Evolutionary conservation across 2,888 invertebrate genomes (phyloP).

Genomic region (Lithophane semibrunnea): DNA sequence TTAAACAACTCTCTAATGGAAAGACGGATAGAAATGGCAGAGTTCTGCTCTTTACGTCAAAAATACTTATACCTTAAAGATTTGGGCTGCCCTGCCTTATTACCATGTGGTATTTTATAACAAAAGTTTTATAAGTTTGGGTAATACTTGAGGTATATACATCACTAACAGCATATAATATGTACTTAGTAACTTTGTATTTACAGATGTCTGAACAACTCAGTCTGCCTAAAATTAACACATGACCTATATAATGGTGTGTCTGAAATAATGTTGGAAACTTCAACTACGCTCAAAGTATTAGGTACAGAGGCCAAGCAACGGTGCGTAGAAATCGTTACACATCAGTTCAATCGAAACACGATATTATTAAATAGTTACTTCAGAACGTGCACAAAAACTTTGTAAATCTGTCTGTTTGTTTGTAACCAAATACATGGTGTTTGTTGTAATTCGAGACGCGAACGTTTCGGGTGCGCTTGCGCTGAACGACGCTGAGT

Average conservation of each 20-base stretch:
- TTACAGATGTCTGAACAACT: slow-evolving; percentile 11
- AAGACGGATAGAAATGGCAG: neutral
- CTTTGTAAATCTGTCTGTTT: slow-evolving; percentile 60
- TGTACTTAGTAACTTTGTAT: neutral
- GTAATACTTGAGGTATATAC: neutral
- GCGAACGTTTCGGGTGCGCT: slow-evolving; percentile 56
- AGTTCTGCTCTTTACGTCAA: neutral
- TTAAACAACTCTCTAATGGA: too few relatives aligned
- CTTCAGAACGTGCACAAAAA: slow-evolving; percentile 61
- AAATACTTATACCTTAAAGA: neutral
- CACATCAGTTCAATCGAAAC: slow-evolving; percentile 64
- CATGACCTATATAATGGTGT: slow-evolving; percentile 47
- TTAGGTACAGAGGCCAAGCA: slow-evolving; percentile 19
- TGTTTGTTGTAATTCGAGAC: slow-evolving; percentile 65
- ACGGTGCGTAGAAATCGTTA: slow-evolving; percentile 55
- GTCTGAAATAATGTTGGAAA: slow-evolving; percentile 25
- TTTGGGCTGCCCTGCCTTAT: neutral
- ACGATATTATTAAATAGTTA: slow-evolving; percentile 60
- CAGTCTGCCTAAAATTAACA: slow-evolving; percentile 36
- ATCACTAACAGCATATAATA: neutral
- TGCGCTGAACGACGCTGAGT: slow-evolving; percentile 55
- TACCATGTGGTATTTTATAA: slow-evolving; percentile 22
- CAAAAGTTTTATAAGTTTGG: neutral
- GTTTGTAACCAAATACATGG: slow-evolving; percentile 67
- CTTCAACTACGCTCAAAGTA: slow-evolving; percentile 4